Evolutionary conservation across 2,888 invertebrate species (phyloP).

Genomic region (Enchytraeus crypticus): DNA sequence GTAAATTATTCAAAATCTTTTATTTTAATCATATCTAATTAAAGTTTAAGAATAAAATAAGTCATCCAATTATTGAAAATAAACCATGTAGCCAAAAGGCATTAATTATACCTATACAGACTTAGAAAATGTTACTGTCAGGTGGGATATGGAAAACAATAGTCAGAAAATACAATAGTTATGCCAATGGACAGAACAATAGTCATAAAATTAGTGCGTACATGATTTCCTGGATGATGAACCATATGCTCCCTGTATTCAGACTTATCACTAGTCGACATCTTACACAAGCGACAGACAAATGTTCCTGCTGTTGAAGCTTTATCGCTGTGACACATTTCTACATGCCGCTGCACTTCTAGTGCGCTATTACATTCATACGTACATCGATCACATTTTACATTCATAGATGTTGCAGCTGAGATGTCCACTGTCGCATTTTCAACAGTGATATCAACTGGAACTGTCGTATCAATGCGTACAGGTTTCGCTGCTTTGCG

Average conservation of each 20-base stretch:
- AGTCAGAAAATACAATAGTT: neutral
- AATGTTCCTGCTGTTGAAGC: neutral
- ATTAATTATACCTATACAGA: neutral
- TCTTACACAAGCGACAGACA: conserved; percentile 8
- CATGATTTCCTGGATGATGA: conserved; percentile 9
- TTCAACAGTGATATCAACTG: too few species aligned
- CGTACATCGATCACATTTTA: neutral
- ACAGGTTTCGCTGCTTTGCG: too few species aligned
- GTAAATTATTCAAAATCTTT: too few species aligned
- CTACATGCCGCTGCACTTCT: neutral
- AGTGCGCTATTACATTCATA: neutral
- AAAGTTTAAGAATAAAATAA: neutral
- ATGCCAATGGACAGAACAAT: neutral
- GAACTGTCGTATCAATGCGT: too few species aligned
- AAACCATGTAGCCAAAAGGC: neutral
- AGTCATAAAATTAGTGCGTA: neutral
- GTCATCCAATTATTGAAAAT: neutral
- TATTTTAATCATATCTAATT: too few species aligned
- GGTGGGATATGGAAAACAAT: too few species aligned
- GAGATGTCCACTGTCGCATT: too few species aligned
- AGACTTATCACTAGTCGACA: conserved; percentile 1
- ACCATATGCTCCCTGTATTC: conserved; percentile 8
- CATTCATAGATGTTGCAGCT: too few species aligned
- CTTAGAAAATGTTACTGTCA: too few species aligned
- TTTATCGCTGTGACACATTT: neutral